Conservation (phyloP, 2,113 vertebrate genomes). For the Castor canadensis region DNA sequence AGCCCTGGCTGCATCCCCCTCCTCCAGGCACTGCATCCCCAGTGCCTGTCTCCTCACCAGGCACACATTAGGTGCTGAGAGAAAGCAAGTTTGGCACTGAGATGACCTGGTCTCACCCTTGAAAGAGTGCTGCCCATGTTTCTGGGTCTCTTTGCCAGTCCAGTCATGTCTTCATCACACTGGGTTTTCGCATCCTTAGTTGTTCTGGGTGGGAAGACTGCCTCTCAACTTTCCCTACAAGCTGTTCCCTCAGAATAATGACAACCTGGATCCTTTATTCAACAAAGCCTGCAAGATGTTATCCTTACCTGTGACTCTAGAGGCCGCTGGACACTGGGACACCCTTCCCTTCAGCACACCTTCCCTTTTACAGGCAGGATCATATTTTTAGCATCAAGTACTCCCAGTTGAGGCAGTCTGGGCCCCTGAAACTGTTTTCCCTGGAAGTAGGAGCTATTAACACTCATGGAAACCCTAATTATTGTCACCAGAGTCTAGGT, state of each 20-base stretch:
- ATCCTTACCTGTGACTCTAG: background rate
- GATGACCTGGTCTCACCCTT: background rate
- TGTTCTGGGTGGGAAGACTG: background rate
- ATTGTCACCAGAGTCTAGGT: background rate
- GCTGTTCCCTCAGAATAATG: background rate
- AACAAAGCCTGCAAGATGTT: background rate
- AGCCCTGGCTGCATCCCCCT: background rate
- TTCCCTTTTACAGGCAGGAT: background rate
- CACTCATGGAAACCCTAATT: background rate
- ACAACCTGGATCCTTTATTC: background rate
- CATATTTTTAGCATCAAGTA: background rate
- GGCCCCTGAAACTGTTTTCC: background rate
- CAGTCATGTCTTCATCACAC: no score
- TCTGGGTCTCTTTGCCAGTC: background rate
- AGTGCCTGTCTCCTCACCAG: background rate
- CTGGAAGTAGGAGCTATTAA: background rate
- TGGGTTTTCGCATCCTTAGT: background rate
- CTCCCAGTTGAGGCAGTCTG: background rate
- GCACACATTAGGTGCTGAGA: background rate
- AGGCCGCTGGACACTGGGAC: background rate
- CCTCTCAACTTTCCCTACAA: background rate
- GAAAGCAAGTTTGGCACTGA: background rate
- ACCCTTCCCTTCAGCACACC: background rate
- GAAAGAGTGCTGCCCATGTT: background rate
- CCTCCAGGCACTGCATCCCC: no score